phyloP scores from a whole-genome alignment of 2,888 invertebrate genomes.

The Serrognathus titanus region DNA sequence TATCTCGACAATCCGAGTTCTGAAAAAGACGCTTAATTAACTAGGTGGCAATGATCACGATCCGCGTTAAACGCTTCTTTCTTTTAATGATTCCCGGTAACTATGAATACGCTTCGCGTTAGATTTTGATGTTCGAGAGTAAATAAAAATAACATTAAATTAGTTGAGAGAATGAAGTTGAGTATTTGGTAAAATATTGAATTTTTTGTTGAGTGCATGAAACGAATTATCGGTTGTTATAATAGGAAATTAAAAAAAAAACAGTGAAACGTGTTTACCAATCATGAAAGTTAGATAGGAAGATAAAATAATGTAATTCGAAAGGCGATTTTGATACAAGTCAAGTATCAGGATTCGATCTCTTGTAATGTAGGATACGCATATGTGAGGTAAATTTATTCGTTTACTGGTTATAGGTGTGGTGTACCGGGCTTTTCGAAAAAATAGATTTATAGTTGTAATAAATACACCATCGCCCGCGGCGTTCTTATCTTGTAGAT shows the following conservation, averaged over 20 bases:
- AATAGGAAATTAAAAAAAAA: too few relatives aligned
- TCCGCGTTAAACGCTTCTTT: slow-evolving; percentile 30
- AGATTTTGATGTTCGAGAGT: slow-evolving; percentile 1
- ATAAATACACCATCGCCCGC: slow-evolving; percentile 31
- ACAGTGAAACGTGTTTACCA: too few relatives aligned
- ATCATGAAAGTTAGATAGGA: too few relatives aligned
- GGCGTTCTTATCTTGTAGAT: slow-evolving; percentile 23
- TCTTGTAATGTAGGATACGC: slow-evolving; percentile 19
- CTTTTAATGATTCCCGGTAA: slow-evolving; percentile 41
- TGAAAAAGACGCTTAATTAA: slow-evolving; percentile 30
- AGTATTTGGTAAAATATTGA: too few relatives aligned
- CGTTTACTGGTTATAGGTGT: slow-evolving; percentile 24
- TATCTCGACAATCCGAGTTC: slow-evolving; percentile 6
- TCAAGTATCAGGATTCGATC: not conserved
- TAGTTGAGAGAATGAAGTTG: too few relatives aligned
- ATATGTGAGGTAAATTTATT: slow-evolving; percentile 25
- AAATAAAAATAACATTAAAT: not conserved
- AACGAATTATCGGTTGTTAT: too few relatives aligned
- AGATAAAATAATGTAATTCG: not conserved
- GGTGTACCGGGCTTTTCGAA: slow-evolving; percentile 27
- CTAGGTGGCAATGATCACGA: slow-evolving; percentile 37
- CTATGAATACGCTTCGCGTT: slow-evolving; percentile 37
- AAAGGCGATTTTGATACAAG: slow-evolving; percentile 1
- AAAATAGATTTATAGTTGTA: slow-evolving; percentile 35
- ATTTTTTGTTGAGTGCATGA: too few relatives aligned